These are phyloP conservation scores for Lacerta viridis DNA, from an alignment of 2,797 vertebrate species.

Conservation along the genomic window DNA sequence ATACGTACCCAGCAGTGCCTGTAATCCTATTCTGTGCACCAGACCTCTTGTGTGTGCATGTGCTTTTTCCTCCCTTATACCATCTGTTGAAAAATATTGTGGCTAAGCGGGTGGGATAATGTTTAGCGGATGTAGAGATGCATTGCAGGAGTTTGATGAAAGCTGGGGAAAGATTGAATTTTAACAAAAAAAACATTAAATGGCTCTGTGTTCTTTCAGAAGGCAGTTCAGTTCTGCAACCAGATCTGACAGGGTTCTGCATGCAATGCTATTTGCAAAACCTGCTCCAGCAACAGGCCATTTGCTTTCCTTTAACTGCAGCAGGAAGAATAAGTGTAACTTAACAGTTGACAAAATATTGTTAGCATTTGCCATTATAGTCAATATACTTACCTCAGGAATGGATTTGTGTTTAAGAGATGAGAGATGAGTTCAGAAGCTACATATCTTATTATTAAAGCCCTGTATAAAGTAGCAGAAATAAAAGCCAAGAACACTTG, in stretches of 20 bases:
- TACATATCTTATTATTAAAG: neutral
- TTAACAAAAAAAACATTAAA: neutral
- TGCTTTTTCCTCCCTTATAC: neutral
- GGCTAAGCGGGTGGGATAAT: accelerated
- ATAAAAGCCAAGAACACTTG: neutral
- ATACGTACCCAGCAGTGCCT: neutral
- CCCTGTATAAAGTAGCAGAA: neutral
- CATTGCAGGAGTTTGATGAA: neutral
- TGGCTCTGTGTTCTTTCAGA: neutral
- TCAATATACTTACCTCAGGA: neutral
- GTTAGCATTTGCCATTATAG: conserved; percentile 7
- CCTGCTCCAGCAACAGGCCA: accelerated
- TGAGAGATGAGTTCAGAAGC: neutral
- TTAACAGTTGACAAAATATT: neutral
- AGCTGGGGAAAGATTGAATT: neutral
- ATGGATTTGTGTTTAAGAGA: neutral
- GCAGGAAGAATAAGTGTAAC: conserved; percentile 3
- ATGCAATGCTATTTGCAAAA: neutral
- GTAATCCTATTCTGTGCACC: conserved; percentile 12
- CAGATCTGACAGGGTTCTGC: neutral
- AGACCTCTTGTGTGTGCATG: neutral
- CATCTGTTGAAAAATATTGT: neutral
- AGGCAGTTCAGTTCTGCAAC: neutral
- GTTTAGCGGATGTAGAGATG: neutral
- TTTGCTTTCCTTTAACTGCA: neutral